Evolutionary conservation across 2,888 invertebrate species (phyloP).

Genomic region (Zaprionus bogoriensis): DNA sequence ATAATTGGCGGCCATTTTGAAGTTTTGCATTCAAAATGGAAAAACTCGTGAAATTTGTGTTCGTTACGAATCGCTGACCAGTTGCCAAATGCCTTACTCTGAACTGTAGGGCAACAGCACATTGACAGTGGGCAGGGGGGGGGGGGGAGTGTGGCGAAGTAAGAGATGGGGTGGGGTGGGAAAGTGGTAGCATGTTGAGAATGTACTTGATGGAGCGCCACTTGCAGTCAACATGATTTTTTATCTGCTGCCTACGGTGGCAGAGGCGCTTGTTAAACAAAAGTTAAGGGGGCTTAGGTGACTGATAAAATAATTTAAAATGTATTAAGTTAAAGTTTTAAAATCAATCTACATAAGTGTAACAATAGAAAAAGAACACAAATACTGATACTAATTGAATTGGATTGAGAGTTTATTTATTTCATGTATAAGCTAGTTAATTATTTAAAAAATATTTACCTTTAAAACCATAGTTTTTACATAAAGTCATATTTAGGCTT

Average conservation of each 20-base stretch:
- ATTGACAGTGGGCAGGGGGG: neutral
- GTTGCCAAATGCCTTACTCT: slow-evolving; percentile 47
- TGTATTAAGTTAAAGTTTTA: neutral
- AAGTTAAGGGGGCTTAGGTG: neutral
- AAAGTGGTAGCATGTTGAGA: slow-evolving; percentile 11
- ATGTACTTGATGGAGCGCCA: slow-evolving; percentile 39
- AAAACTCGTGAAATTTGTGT: slow-evolving; percentile 4
- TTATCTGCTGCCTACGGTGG: slow-evolving; percentile 14
- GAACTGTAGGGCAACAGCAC: slow-evolving; percentile 21
- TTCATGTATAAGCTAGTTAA: too few relatives aligned
- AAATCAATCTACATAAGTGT: neutral
- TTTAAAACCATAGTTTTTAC: too few relatives aligned
- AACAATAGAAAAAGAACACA: too few relatives aligned
- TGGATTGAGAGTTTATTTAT: too few relatives aligned
- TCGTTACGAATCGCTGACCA: slow-evolving; percentile 44
- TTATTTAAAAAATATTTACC: too few relatives aligned
- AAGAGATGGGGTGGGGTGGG: neutral
- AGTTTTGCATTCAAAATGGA: slow-evolving; percentile 52
- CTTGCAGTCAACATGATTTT: slow-evolving; percentile 44
- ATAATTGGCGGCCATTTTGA: slow-evolving; percentile 72
- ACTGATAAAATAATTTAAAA: neutral
- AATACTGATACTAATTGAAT: too few relatives aligned
- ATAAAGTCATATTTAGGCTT: too few relatives aligned
- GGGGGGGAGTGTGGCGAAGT: neutral
- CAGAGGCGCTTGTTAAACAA: slow-evolving; percentile 26